phyloP scores from a whole-genome alignment of 2,797 vertebrate species.

The Chloroceryle inda region DNA sequence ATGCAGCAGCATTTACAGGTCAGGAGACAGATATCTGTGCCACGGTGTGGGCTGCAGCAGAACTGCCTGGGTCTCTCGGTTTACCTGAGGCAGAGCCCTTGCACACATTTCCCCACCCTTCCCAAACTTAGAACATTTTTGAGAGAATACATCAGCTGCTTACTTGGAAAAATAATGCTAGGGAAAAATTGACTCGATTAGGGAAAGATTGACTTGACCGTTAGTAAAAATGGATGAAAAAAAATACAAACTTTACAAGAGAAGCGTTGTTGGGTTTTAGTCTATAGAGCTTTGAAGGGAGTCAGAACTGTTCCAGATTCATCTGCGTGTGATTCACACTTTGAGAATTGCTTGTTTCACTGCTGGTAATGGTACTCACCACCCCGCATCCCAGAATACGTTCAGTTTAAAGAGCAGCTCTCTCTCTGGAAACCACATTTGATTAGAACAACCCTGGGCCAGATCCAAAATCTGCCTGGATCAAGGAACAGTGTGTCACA shows the following conservation, averaged over 20 bases:
- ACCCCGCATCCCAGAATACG: not conserved
- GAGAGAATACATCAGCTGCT: not conserved
- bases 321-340: conserved; percentile 27
- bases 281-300: not conserved
- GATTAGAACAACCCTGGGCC: conserved; percentile 47
- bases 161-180: not conserved
- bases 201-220: not conserved
- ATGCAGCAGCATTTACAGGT: not conserved
- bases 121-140: not conserved
- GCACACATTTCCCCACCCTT: not conserved
- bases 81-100: not conserved
- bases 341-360: not conserved
- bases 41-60: not conserved
- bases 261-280: not conserved
- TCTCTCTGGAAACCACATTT: conserved; percentile 50
- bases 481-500: conserved; percentile 50
- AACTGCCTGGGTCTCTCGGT: not conserved
- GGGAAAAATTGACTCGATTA: not conserved
- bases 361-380: not conserved
- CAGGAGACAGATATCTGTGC: not conserved
- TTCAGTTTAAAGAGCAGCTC: conserved; percentile 16
- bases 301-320: conserved; percentile 28
- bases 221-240: conserved; percentile 1
- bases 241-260: not conserved
- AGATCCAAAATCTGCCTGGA: conserved; percentile 17